Evolutionary conservation across 2,113 vertebrate species (phyloP).

Genomic region (Sclerurus mexicanus): DNA sequence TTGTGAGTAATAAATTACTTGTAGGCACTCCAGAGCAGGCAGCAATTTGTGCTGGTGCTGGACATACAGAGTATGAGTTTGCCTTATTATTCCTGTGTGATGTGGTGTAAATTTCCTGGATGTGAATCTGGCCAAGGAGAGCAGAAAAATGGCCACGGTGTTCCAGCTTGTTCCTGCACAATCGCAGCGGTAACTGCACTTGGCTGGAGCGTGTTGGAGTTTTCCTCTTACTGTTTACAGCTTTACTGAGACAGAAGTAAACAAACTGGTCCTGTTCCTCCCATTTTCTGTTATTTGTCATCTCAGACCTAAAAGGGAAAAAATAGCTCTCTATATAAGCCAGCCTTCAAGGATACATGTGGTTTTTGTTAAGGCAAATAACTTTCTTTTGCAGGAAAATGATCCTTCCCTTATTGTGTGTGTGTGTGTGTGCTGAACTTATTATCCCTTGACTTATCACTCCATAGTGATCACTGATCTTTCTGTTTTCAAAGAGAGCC

Average conservation of each 20-base stretch:
- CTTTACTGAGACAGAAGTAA: background rate
- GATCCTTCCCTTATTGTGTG: background rate
- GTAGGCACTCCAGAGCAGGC: background rate
- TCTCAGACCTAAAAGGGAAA: background rate
- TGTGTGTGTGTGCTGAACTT: background rate
- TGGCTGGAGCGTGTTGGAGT: background rate
- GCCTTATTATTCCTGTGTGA: background rate
- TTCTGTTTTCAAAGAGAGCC: background rate
- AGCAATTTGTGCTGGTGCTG: background rate
- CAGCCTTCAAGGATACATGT: background rate
- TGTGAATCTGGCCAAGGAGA: background rate
- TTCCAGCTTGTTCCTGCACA: background rate
- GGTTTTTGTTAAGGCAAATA: background rate
- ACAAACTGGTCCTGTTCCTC: background rate
- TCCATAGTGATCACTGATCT: background rate
- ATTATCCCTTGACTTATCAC: background rate
- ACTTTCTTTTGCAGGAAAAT: background rate
- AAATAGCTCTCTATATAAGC: background rate
- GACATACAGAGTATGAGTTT: background rate
- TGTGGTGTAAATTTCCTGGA: constrained; percentile 22
- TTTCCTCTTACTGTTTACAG: background rate
- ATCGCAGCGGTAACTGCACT: rapidly evolving
- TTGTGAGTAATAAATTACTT: background rate
- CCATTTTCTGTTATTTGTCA: background rate
- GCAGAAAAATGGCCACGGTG: background rate